phyloP scores from a whole-genome alignment of 2,888 invertebrate genomes.

The Phrixothrix hirtus region DNA sequence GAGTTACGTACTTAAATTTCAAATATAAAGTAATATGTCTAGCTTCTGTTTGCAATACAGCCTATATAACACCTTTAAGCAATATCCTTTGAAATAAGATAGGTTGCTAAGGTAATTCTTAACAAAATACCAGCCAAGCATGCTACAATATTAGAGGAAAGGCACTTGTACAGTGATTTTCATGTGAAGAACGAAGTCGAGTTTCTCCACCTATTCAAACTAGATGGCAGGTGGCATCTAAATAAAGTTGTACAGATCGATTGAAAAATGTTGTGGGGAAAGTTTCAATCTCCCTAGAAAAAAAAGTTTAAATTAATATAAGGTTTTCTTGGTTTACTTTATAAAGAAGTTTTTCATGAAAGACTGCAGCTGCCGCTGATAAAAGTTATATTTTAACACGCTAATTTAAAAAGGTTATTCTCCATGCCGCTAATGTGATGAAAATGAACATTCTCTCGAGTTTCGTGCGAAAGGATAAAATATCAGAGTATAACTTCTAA shows the following conservation, averaged over 20 bases:
- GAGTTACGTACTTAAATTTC: neutral
- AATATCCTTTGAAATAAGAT: conserved; percentile 3
- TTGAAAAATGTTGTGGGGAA: no score
- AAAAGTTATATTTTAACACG: no score
- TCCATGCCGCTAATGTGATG: no score
- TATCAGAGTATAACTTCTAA: conserved; percentile 2
- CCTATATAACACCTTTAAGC: neutral
- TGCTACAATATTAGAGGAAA: neutral
- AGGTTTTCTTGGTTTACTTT: no score
- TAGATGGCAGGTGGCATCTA: neutral
- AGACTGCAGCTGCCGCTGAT: no score
- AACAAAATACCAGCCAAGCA: conserved; percentile 1
- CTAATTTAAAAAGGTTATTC: no score
- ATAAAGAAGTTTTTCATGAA: no score
- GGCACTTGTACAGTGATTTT: conserved; percentile 2
- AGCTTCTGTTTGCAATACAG: neutral
- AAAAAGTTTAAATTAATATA: no score
- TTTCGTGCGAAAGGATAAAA: conserved; percentile 1
- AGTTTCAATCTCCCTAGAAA: no score
- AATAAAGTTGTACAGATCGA: no score
- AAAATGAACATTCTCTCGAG: neutral
- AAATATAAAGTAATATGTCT: neutral
- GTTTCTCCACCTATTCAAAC: neutral
- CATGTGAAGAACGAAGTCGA: neutral
- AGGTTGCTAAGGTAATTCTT: neutral